Evolutionary conservation across 2,888 invertebrate species (phyloP).

Genomic region (Encarsia formosa): DNA sequence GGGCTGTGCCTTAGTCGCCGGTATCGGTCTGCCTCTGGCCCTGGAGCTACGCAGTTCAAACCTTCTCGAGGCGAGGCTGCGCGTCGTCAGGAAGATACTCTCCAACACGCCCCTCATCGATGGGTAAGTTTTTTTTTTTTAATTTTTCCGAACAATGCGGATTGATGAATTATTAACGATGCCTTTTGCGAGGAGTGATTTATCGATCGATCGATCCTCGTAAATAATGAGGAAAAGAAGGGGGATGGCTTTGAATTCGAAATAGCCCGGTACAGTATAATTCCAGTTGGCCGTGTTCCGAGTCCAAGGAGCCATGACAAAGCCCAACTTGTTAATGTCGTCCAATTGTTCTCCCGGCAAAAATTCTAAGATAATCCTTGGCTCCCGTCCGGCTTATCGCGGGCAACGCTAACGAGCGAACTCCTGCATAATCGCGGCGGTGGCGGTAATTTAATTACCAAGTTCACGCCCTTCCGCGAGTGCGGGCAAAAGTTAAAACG

Average conservation of each 20-base stretch:
- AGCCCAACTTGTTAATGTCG: not conserved
- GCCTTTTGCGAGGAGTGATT: no score
- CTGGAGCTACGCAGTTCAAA: slow-evolving; percentile 58
- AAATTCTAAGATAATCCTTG: slow-evolving; percentile 7
- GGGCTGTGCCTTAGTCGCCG: slow-evolving; percentile 48
- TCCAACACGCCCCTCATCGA: slow-evolving; percentile 58
- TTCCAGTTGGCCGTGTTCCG: no score
- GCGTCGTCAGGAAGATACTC: slow-evolving; percentile 56
- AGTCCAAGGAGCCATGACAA: no score
- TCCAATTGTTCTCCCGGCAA: not conserved
- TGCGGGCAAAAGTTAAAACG: no score
- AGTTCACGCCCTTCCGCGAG: no score
- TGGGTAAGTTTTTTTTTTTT: slow-evolving; percentile 53
- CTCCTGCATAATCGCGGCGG: slow-evolving; percentile 18
- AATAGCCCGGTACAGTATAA: no score
- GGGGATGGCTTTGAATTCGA: no score
- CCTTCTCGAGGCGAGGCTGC: slow-evolving; percentile 56
- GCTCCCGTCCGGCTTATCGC: slow-evolving; percentile 5
- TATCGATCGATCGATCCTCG: no score
- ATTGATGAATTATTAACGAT: no score
- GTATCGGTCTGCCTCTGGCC: slow-evolving; percentile 54
- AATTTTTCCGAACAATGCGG: no score
- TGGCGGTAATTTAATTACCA: no score
- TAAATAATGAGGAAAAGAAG: no score
- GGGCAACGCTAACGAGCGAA: slow-evolving; percentile 12